Conservation (phyloP, 2,113 vertebrate genomes). For the Salminus brasiliensis region DNA sequence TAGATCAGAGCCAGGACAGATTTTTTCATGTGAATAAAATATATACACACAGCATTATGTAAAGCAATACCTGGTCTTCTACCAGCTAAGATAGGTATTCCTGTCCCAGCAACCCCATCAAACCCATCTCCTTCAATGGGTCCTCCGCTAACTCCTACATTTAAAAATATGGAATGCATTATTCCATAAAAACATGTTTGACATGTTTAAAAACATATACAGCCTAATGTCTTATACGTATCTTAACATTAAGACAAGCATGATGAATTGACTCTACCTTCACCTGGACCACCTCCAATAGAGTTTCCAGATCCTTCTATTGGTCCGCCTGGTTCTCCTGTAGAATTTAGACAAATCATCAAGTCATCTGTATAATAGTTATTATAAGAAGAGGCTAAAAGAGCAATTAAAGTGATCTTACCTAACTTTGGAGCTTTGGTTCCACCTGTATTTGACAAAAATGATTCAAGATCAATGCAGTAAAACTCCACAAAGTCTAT, state of each 20-base stretch:
- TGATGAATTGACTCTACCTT: conserved; percentile 20
- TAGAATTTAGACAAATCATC: conserved; percentile 31
- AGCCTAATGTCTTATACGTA: conserved; percentile 34
- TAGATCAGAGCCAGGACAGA: not conserved
- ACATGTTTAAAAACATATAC: not conserved
- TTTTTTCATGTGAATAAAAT: not conserved
- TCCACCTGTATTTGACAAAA: conserved; percentile 35
- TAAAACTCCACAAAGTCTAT: not conserved
- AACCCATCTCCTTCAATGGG: conserved; percentile 53
- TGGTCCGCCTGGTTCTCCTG: conserved; percentile 57
- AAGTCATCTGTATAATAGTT: not conserved
- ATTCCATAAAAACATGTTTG: not conserved
- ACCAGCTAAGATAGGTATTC: conserved; percentile 70
- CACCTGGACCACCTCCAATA: conserved; percentile 54
- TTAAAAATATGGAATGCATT: not conserved
- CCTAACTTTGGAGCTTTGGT: conserved; percentile 48
- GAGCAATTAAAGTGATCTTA: conserved; percentile 8
- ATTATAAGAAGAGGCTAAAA: not conserved
- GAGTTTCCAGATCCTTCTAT: conserved; percentile 76
- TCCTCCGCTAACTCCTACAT: conserved; percentile 62
- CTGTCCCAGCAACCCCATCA: conserved; percentile 62
- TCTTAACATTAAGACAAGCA: conserved; percentile 45
- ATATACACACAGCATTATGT: not conserved
- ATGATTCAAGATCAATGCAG: not conserved
- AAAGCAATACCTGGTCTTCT: conserved; percentile 69